Percentiles rank a stretch among this genome's conserved stretches.
These are phyloP conservation scores for Nycticebus coucang DNA, from an alignment of 2,113 vertebrate genomes.

Conservation along the genomic window DNA sequence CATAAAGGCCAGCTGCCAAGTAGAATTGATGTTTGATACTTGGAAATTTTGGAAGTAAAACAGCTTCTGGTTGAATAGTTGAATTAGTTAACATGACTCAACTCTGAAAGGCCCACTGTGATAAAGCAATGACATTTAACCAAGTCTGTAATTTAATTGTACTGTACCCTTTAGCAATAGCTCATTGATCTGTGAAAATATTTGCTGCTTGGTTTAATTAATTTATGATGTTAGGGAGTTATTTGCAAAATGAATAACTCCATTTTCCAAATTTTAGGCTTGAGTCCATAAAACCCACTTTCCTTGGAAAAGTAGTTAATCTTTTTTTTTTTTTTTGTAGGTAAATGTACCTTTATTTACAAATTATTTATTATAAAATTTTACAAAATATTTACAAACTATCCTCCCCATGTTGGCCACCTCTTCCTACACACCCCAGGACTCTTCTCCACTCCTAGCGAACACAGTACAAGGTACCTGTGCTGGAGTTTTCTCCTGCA, in stretches of 20 bases:
- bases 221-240: conserved; percentile 60
- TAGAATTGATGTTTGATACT: conserved; percentile 55
- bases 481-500: too few relatives aligned
- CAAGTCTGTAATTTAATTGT: conserved; percentile 76
- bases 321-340: too few relatives aligned
- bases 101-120: conserved; percentile 62
- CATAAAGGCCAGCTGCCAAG: conserved; percentile 64
- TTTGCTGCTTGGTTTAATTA: conserved; percentile 77
- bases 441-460: too few relatives aligned
- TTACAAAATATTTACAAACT: too few relatives aligned
- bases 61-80: conserved; percentile 64
- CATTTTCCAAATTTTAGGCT: conserved; percentile 52
- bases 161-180: conserved; percentile 54
- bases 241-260: conserved; percentile 68
- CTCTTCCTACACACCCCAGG: too few relatives aligned
- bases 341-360: too few relatives aligned
- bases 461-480: too few relatives aligned
- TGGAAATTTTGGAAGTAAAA: conserved; percentile 39
- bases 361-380: too few relatives aligned
- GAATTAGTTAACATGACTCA: conserved; percentile 68
- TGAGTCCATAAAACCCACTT: conserved; percentile 56
- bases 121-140: conserved; percentile 67
- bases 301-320: conserved; percentile 24
- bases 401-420: too few relatives aligned
- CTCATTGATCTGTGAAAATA: conserved; percentile 78